Evolutionary conservation across 2,888 invertebrate species (phyloP).

Genomic region (Kryphioiulus occultus): DNA sequence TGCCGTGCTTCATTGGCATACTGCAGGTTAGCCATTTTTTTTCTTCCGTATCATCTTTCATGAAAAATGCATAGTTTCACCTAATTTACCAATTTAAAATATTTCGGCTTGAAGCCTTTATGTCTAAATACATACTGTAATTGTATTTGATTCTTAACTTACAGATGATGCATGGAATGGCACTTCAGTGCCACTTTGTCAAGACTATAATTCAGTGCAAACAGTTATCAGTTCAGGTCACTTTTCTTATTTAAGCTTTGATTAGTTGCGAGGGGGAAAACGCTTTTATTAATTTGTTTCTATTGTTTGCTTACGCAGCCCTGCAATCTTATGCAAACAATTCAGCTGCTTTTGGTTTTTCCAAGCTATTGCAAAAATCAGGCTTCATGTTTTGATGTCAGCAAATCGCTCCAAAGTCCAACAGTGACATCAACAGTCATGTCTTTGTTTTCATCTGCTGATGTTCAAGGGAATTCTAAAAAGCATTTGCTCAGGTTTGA

Average conservation of each 20-base stretch:
- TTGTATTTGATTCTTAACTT: constrained; percentile 46
- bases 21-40: constrained; percentile 67
- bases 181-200: constrained; percentile 49
- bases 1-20: constrained; percentile 74
- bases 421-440: background rate
- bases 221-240: background rate
- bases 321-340: background rate
- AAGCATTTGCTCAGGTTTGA: constrained; percentile 20
- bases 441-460: constrained; percentile 21
- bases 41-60: background rate
- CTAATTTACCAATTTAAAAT: no score
- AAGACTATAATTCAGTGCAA: background rate
- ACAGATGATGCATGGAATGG: constrained; percentile 56
- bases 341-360: background rate
- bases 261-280: background rate
- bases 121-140: background rate
- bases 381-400: constrained; percentile 17
- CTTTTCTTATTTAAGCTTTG: background rate
- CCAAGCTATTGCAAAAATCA: background rate
- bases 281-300: background rate
- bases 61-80: background rate
- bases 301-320: background rate
- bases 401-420: background rate
- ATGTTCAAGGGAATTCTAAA: background rate
- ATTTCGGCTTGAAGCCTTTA: no score